phyloP scores from a whole-genome alignment of 2,113 vertebrate genomes.

The Phyllostomus discolor region DNA sequence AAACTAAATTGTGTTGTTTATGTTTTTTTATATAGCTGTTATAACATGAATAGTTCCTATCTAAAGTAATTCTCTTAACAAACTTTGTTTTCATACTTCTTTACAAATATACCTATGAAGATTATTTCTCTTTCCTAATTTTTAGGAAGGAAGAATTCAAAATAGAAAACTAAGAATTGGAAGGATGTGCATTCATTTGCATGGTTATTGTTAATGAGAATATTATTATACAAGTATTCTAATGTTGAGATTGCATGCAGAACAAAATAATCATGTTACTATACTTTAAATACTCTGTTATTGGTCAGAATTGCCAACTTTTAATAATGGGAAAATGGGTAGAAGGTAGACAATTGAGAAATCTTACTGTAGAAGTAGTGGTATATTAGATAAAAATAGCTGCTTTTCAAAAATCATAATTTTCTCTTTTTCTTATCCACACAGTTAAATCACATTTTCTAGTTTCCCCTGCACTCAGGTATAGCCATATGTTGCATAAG shows the following conservation, averaged over 20 bases:
- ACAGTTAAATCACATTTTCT: not conserved
- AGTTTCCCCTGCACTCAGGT: not conserved
- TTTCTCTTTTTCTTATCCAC: not conserved
- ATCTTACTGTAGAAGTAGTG: not conserved
- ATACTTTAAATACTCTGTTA: slow-evolving; percentile 54
- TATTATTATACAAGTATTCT: slow-evolving; percentile 56
- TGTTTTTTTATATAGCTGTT: slow-evolving; percentile 65
- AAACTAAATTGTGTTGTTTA: slow-evolving; percentile 73
- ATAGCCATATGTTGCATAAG: not conserved
- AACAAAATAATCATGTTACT: slow-evolving; percentile 61
- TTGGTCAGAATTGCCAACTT: slow-evolving; percentile 47
- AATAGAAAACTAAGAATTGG: slow-evolving; percentile 59
- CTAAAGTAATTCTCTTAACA: slow-evolving; percentile 63
- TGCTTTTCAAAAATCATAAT: not conserved
- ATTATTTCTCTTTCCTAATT: slow-evolving; percentile 60
- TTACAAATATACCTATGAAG: slow-evolving; percentile 66
- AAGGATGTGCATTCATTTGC: slow-evolving; percentile 58
- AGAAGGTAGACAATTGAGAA: not conserved
- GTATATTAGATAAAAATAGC: not conserved
- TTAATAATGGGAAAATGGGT: not conserved
- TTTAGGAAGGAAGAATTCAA: slow-evolving; percentile 61
- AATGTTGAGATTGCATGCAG: slow-evolving; percentile 48
- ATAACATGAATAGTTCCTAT: slow-evolving; percentile 57
- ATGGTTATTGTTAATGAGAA: slow-evolving; percentile 65
- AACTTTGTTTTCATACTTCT: slow-evolving; percentile 70